A percentile compares a stretch with the other conserved stretches of the same genome.
Conservation (phyloP, 2,797 vertebrate genomes). For the Fringilla coelebs region DNA sequence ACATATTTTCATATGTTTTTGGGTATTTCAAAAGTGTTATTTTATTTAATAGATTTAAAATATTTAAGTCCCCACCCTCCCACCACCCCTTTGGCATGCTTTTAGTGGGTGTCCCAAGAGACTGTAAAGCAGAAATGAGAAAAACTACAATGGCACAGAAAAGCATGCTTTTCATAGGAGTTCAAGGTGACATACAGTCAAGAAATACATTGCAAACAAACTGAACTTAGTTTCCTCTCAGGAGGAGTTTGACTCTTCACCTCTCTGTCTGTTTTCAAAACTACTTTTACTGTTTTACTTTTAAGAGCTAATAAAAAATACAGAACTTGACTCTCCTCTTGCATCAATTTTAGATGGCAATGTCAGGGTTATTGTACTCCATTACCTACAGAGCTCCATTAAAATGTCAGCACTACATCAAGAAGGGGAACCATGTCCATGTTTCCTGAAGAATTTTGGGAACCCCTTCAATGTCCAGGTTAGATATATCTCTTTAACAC, state of each 20-base stretch:
- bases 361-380: not conserved
- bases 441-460: not conserved
- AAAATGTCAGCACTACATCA: not conserved
- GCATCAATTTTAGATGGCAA: not conserved
- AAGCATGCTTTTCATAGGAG: not conserved
- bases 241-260: not conserved
- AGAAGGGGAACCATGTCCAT: not conserved
- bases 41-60: conserved; percentile 61
- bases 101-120: not conserved
- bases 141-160: not conserved
- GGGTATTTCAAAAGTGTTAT: conserved; percentile 26
- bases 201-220: not conserved
- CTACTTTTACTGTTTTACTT: not conserved
- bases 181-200: not conserved
- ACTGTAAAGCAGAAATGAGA: conserved; percentile 26
- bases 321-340: not conserved
- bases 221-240: not conserved
- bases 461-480: not conserved
- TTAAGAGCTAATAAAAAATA: conserved; percentile 49
- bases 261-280: conserved; percentile 22
- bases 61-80: not conserved
- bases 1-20: conserved; percentile 52
- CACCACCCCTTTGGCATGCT: not conserved
- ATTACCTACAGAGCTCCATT: not conserved
- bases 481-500: not conserved